These are phyloP conservation scores for Harpalus rubripes DNA, from an alignment of 2,888 invertebrate genomes.

Conservation along the genomic window DNA sequence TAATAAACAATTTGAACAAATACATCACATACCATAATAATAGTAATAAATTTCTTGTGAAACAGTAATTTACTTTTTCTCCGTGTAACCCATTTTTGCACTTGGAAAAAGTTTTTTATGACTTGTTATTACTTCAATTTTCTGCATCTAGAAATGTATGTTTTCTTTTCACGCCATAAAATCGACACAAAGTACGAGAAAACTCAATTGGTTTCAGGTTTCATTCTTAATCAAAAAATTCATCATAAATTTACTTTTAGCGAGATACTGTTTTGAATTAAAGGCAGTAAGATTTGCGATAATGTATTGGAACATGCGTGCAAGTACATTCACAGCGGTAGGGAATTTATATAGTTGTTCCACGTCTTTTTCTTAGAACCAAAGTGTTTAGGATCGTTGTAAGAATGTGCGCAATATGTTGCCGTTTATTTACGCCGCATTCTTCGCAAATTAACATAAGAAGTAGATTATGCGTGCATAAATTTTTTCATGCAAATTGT, in stretches of 20 bases:
- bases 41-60: slow-evolving; percentile 9
- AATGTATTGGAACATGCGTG: slow-evolving; percentile 26
- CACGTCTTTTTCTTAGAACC: slow-evolving; percentile 50
- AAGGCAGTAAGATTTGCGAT: neutral
- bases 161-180: slow-evolving; percentile 39
- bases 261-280: neutral
- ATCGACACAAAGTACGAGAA: neutral
- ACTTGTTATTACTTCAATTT: slow-evolving; percentile 44
- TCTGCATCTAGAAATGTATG: slow-evolving; percentile 19
- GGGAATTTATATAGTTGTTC: slow-evolving; percentile 53
- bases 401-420: slow-evolving; percentile 54
- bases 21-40: neutral
- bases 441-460: slow-evolving; percentile 38
- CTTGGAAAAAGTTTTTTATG: slow-evolving; percentile 23
- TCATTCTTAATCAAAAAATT: neutral
- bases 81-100: slow-evolving; percentile 34
- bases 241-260: neutral
- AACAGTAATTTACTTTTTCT: slow-evolving; percentile 29
- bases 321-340: slow-evolving; percentile 14
- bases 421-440: slow-evolving; percentile 23
- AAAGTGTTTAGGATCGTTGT: slow-evolving; percentile 36
- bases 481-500: slow-evolving; percentile 40
- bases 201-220: neutral
- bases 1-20: neutral
- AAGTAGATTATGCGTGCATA: slow-evolving; percentile 41